Base-by-base conservation (phyloP, 2,888 invertebrate species). In the Torymus texanus region DNA sequence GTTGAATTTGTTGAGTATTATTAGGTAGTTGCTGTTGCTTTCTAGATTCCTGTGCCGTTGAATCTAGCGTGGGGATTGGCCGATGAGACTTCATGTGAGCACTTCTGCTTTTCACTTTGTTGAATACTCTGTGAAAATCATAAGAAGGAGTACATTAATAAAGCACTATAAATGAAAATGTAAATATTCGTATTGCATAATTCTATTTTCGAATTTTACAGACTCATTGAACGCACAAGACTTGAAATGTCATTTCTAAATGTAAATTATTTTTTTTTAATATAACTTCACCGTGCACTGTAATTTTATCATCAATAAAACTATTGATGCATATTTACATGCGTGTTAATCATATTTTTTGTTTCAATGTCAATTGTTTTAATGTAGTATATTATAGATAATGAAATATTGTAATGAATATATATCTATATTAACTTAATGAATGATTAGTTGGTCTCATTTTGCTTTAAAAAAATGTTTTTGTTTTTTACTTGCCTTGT, bases 21-120 rank as follows among this genome's bases (percentile, higher is more conserved):
- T 16, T 81, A 82, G 21, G 87, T 66, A 81, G 84, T 24, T 78
- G 84, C 3, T 75, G 55, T 4, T 85, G 88, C 79, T 90, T 91
- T 90, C 93, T 94, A 88, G 93, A 92, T 92, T 93, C 92, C 92
- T 93, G 94, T 84, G 93, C 93, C 91, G 95, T 96, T 91, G 95
- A 93, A 92, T 97, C 97, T 90, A 95, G 95, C 87, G 88, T 87
- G 82, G 89, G 90, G 67, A 90, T 88, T 85, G 96, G 95, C 90
- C 97, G 95, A 92, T 99, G 99, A 85, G 97, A 98, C 93, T 99
- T 99, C 98, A 99, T 98, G 92, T 99, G 99, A 84, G 98, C 98
- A 92, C 98, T 98, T 92, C 98, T 95, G 93, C 98, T 98, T 93
- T 98, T 98, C 90, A 98, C 97, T 94, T 98, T 98, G 92, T 95